Evolutionary conservation across 2,113 vertebrate genomes (phyloP).

Genomic region (Polypterus bichir): DNA sequence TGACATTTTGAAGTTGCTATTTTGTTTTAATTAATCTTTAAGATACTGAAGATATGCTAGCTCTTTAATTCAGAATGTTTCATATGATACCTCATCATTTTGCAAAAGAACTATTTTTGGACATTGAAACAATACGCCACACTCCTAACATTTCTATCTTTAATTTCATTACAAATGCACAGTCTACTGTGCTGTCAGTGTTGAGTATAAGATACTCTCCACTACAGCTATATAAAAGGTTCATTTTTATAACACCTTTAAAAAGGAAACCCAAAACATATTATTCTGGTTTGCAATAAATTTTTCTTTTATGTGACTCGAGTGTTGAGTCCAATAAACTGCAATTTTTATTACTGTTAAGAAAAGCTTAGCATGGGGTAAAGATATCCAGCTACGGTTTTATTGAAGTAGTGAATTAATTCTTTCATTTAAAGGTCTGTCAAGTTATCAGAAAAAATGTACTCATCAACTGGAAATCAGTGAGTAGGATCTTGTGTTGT

Average conservation of each 20-base stretch:
- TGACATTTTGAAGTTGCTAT: too few species aligned
- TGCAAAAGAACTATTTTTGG: too few species aligned
- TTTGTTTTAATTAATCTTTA: too few species aligned
- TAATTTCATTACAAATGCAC: too few species aligned
- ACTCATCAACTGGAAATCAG: conserved; percentile 17
- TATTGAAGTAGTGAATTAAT: conserved; percentile 35
- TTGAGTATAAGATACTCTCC: too few species aligned
- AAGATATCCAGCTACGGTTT: conserved; percentile 29
- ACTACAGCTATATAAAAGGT: conserved; percentile 15
- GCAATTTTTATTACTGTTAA: conserved; percentile 48
- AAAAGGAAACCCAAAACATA: conserved; percentile 33
- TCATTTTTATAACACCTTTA: conserved; percentile 46
- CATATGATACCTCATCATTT: too few species aligned
- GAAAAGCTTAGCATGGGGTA: conserved; percentile 33
- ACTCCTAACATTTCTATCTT: too few species aligned
- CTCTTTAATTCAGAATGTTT: too few species aligned
- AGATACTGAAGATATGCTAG: too few species aligned
- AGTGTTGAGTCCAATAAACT: conserved; percentile 52
- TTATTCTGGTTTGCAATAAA: conserved; percentile 44
- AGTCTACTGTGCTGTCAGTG: too few species aligned
- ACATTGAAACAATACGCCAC: too few species aligned
- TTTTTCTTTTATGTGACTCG: conserved; percentile 44
- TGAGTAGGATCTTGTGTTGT: not conserved
- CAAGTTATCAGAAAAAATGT: conserved; percentile 42
- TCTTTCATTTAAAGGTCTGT: conserved; percentile 45